Conservation (phyloP, 92 coral and sea anemone genomes). For the Isaurus tuberculatus region DNA sequence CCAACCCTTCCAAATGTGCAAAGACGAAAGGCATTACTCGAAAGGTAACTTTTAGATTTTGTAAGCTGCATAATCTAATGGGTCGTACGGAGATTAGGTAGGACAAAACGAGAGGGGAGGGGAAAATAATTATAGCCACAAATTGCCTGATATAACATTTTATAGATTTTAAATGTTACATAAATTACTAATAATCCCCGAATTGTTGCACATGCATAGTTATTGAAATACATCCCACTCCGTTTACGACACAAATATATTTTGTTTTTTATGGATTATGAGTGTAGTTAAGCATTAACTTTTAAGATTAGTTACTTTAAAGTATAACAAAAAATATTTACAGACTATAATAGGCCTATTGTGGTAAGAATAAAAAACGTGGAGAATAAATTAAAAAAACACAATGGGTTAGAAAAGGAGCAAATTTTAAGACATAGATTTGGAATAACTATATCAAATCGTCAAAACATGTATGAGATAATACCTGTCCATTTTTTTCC, state of each 20-base stretch:
- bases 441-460: too few species aligned
- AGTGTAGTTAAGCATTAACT: too few species aligned
- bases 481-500: background rate
- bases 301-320: background rate
- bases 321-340: too few species aligned
- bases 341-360: background rate
- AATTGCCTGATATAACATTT: background rate
- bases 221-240: background rate
- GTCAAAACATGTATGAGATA: background rate
- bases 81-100: background rate
- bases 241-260: too few species aligned
- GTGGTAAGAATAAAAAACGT: background rate
- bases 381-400: background rate
- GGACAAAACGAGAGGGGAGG: background rate
- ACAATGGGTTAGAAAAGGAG: background rate
- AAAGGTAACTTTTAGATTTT: background rate
- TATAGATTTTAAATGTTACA: background rate
- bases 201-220: background rate
- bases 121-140: background rate
- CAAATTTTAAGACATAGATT: background rate
- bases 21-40: background rate
- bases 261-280: too few species aligned
- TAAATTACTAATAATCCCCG: background rate
- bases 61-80: background rate
- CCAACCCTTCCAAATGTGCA: conserved; percentile 22